These are phyloP conservation scores for Pampus argenteus DNA, from an alignment of 2,797 vertebrate species.

Conservation along the genomic window DNA sequence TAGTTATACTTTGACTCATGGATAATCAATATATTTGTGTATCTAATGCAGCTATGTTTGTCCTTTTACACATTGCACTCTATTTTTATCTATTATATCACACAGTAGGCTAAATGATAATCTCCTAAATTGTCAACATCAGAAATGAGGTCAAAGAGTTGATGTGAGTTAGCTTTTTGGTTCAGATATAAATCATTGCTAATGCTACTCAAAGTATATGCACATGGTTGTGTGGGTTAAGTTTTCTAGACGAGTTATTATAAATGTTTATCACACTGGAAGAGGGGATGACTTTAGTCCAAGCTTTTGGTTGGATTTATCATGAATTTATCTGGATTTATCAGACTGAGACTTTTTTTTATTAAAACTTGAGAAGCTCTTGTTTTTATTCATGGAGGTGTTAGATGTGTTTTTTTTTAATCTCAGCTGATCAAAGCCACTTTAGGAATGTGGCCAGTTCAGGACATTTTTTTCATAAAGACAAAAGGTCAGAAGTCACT, in stretches of 20 bases:
- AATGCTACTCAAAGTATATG: not conserved
- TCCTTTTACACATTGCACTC: not conserved
- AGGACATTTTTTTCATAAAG: conserved; percentile 66
- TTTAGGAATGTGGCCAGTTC: conserved; percentile 58
- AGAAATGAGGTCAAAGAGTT: conserved; percentile 12
- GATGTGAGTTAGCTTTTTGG: not conserved
- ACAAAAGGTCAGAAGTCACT: conserved; percentile 69
- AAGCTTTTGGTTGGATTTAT: conserved; percentile 9
- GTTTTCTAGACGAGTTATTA: not conserved
- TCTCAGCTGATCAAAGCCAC: conserved; percentile 56
- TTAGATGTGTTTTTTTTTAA: conserved; percentile 53
- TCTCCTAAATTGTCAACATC: conserved; percentile 7
- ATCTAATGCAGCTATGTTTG: conserved; percentile 5
- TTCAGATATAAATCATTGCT: not conserved
- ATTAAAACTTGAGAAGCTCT: conserved; percentile 6
- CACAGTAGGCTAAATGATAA: not conserved
- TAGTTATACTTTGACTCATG: too few relatives aligned
- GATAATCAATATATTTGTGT: conserved; percentile 18
- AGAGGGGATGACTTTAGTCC: conserved; percentile 4
- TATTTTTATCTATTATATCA: not conserved
- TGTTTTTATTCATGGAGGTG: conserved; percentile 13
- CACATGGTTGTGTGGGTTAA: not conserved
- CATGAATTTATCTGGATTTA: too few relatives aligned
- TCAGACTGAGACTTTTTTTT: too few relatives aligned
- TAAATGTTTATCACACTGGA: not conserved